These are phyloP conservation scores for Pterophyllum scalare DNA, from an alignment of 2,113 vertebrate genomes.

Conservation along the genomic window DNA sequence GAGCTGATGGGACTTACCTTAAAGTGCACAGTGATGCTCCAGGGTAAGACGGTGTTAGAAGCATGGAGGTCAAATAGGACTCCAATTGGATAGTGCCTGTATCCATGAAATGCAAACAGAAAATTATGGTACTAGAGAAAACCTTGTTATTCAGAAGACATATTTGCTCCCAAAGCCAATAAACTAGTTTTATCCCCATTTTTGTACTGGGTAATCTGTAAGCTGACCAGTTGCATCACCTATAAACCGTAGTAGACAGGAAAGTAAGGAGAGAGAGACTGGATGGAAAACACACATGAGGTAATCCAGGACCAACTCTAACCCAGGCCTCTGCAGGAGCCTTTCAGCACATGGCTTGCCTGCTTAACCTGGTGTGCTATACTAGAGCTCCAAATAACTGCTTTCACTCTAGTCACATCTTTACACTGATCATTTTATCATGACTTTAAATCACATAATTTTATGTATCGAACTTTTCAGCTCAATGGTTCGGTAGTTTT, in stretches of 20 bases:
- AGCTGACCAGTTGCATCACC: background rate
- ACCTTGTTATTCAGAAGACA: background rate
- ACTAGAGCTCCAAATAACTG: background rate
- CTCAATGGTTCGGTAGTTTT: rapidly evolving
- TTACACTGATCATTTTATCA: background rate
- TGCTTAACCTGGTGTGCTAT: background rate
- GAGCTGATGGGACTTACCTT: conserved; percentile 77
- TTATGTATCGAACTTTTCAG: rapidly evolving
- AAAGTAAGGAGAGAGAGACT: background rate
- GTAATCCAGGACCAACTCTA: background rate
- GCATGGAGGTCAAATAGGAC: conserved; percentile 97
- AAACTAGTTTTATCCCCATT: background rate
- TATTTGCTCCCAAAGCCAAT: background rate
- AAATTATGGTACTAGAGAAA: background rate
- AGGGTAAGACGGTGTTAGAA: conserved; percentile 93
- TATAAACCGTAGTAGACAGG: background rate
- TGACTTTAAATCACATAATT: background rate
- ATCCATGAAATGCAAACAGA: conserved; percentile 40
- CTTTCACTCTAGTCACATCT: background rate
- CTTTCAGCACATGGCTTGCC: background rate
- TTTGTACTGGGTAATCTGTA: background rate
- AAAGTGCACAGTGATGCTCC: conserved; percentile 97
- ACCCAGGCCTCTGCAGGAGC: background rate
- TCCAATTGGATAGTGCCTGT: conserved; percentile 96
- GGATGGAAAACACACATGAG: background rate